A percentile compares a stretch with the other conserved stretches of the same genome.
phyloP scores from a whole-genome alignment of 2,797 vertebrate species.

The Oophaga sylvatica region DNA sequence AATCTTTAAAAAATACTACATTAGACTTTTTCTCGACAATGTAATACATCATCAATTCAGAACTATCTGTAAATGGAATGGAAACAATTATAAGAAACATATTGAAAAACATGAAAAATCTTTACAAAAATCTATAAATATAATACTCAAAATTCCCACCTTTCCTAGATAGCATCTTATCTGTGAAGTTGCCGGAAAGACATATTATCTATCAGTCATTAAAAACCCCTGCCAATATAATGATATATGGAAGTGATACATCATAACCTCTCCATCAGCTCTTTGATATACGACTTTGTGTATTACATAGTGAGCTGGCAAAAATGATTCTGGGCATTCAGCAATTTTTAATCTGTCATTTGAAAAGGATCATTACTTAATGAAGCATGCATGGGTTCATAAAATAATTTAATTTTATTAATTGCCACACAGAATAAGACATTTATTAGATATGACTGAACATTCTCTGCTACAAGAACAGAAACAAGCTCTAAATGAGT shows the following conservation, averaged over 20 bases:
- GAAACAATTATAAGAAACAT: not conserved
- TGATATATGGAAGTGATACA: conserved; percentile 52
- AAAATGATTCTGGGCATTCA: conserved; percentile 40
- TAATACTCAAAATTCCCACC: conserved; percentile 9
- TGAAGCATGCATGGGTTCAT: conserved; percentile 38
- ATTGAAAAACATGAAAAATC: conserved; percentile 5
- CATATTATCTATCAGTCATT: conserved; percentile 54
- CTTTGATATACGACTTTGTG: conserved; percentile 52
- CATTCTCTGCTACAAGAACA: conserved; percentile 30
- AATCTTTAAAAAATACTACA: too few species aligned
- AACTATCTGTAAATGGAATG: not conserved
- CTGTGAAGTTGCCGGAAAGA: conserved; percentile 37
- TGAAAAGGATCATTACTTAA: conserved; percentile 53
- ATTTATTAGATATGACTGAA: conserved; percentile 19
- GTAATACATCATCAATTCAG: not conserved
- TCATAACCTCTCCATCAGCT: conserved; percentile 44
- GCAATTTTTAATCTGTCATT: conserved; percentile 51
- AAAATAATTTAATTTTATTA: conserved; percentile 48
- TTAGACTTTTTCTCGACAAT: not conserved
- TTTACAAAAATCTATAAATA: not conserved
- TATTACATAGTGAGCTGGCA: conserved; percentile 41
- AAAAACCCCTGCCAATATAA: conserved; percentile 39
- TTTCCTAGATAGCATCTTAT: conserved; percentile 11
- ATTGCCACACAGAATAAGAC: conserved; percentile 39
- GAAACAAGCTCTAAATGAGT: not conserved